phyloP scores from a whole-genome alignment of 2,888 invertebrate species.

The Tipula vernalis region DNA sequence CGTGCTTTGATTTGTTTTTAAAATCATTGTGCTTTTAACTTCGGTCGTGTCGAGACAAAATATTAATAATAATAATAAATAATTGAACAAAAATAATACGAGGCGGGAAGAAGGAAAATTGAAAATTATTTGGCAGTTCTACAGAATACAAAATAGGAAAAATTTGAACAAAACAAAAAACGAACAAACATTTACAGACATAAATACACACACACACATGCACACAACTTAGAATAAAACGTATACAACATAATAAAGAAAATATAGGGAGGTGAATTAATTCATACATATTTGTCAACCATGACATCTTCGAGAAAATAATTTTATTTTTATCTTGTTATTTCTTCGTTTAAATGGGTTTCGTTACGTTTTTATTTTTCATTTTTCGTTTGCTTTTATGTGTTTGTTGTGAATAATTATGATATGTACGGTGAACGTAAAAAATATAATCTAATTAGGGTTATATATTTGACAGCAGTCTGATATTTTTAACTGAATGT shows the following conservation, averaged over 20 bases:
- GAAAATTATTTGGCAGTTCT: background rate
- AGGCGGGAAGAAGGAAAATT: background rate
- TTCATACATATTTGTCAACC: background rate
- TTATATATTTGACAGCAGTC: too few relatives aligned
- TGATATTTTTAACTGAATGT: too few relatives aligned
- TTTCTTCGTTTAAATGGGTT: background rate
- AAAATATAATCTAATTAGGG: background rate
- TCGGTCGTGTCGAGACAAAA: background rate
- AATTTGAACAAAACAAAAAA: background rate
- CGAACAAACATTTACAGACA: background rate
- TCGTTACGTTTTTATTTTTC: background rate
- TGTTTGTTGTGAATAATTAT: slow-evolving; percentile 4
- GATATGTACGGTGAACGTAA: background rate
- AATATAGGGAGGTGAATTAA: background rate
- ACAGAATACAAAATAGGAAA: background rate
- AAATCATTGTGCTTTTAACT: background rate
- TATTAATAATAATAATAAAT: background rate
- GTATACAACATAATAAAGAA: slow-evolving; percentile 4
- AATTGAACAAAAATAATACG: background rate
- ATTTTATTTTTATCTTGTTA: background rate
- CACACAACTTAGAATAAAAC: background rate
- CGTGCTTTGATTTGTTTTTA: background rate
- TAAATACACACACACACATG: background rate
- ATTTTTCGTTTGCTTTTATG: background rate
- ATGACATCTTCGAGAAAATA: background rate